These are phyloP conservation scores for Lasius platythorax DNA, from an alignment of 2,888 invertebrate species.

Conservation along the genomic window DNA sequence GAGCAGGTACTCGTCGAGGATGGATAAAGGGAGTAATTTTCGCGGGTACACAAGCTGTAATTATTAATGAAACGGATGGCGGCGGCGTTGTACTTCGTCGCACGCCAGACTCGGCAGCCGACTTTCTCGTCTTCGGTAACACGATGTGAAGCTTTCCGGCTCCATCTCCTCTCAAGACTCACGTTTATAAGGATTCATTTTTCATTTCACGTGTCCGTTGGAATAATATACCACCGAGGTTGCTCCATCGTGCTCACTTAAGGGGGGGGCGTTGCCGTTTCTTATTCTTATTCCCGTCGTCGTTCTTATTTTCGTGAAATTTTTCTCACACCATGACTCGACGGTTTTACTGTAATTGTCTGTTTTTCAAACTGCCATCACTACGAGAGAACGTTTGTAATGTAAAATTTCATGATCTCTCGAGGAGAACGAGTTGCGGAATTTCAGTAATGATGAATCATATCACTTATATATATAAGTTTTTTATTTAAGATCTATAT, in stretches of 20 bases:
- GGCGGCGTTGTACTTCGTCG: conserved; percentile 51
- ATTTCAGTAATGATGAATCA: conserved; percentile 22
- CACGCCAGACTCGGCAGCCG: conserved; percentile 36
- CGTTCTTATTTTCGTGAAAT: conserved; percentile 35
- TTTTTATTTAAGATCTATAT: conserved; percentile 18
- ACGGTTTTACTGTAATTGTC: conserved; percentile 33
- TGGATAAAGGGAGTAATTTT: conserved; percentile 81
- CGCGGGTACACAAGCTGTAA: conserved; percentile 79
- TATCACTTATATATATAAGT: background rate
- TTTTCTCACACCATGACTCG: conserved; percentile 25
- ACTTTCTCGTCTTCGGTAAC: conserved; percentile 65
- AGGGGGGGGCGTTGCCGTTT: conserved; percentile 14
- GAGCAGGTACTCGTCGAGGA: conserved; percentile 42
- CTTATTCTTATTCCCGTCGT: conserved; percentile 22
- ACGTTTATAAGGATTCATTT: conserved; percentile 63
- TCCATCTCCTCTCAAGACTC: conserved; percentile 44
- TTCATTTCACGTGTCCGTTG: conserved; percentile 61
- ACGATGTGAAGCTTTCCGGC: conserved; percentile 59
- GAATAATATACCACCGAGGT: conserved; percentile 58
- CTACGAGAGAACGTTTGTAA: conserved; percentile 1
- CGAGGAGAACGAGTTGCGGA: conserved; percentile 2
- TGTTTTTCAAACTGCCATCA: conserved; percentile 13
- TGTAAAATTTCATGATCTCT: conserved; percentile 21
- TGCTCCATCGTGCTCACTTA: conserved; percentile 41
- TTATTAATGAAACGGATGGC: conserved; percentile 79